A percentile compares a stretch with the other conserved stretches of the same genome.
phyloP scores from a whole-genome alignment of 2,888 invertebrate species.

The Glaucopsyche alexis region DNA sequence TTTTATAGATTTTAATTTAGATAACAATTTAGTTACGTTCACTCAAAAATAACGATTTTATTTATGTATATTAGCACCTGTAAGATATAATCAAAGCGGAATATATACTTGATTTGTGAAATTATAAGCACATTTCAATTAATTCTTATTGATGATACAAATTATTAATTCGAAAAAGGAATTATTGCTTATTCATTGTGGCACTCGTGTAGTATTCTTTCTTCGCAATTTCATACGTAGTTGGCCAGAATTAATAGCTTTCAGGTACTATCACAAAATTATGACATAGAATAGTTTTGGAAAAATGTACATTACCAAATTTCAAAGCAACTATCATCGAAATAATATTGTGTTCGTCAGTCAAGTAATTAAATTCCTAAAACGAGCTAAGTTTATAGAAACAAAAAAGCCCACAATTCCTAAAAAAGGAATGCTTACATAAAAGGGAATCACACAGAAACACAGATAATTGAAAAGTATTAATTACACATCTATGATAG shows the following conservation, averaged over 20 bases:
- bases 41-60: neutral
- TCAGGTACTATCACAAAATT: too few relatives aligned
- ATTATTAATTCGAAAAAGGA: too few relatives aligned
- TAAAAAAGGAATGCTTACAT: neutral
- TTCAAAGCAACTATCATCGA: neutral
- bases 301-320: too few relatives aligned
- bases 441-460: conserved; percentile 2
- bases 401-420: neutral
- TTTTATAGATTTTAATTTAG: conserved; percentile 19
- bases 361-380: neutral
- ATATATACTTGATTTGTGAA: too few relatives aligned
- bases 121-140: too few relatives aligned
- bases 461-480: neutral
- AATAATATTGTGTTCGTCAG: neutral
- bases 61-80: neutral
- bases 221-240: too few relatives aligned
- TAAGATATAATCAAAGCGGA: neutral
- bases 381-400: neutral
- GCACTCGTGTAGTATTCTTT: too few relatives aligned
- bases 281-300: too few relatives aligned
- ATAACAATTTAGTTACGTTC: neutral
- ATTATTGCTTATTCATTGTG: too few relatives aligned
- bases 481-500: neutral
- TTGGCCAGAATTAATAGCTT: too few relatives aligned
- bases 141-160: too few relatives aligned